Evolutionary conservation across 1,140 invertebrate genomes (phyloP), one percentile per base, ranked within the genome.

Genomic region (Watersipora subatra): DNA sequence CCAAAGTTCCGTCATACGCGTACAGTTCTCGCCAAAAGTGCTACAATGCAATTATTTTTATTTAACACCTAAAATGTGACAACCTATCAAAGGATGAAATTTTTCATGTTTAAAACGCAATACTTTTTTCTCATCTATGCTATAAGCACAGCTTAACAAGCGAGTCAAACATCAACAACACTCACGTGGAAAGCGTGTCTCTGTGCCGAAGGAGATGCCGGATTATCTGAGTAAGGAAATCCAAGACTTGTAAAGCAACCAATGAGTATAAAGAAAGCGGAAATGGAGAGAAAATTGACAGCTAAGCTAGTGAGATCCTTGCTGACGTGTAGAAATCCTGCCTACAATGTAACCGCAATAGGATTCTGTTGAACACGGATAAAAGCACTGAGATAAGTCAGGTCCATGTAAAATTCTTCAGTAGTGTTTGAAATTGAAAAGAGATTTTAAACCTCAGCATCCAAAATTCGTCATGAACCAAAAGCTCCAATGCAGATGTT

Each of bases 141-240:
- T 7, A 46, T 12, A 46, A n/a, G n/a, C 34, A 46, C 7, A 46
- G 7, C n/a, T 7, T 46, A 46, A 7, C 34, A n/a, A 46, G 34
- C n/a, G 34, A 12, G n/a, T n/a, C 34, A 7, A 46, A 46, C 34
- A 46, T 46, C n/a, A 46, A n/a, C 7, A 46, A 46, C 34, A 12
- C 67, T 70, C 66, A 75, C 73, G 71, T 83, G 75, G 64, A 88
- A 81, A 85, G 88, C 86, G 72, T 87, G 84, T 68, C 87, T 80
- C 80, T 89, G 85, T 56, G 87, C 87, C 22, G 86, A 84, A 20
- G 85, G 84, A 57, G 81, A 78, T 15, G 70, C 69, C 1, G 78
- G 74, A 75, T 85, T 83, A 1, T 83, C 84, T 68, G 84, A 86
- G 75, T 89, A 91, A 7, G 89, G 86, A 78, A 89, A 88, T 63